Conservation (phyloP, 2,888 invertebrate species). For the Fragum fragum region DNA sequence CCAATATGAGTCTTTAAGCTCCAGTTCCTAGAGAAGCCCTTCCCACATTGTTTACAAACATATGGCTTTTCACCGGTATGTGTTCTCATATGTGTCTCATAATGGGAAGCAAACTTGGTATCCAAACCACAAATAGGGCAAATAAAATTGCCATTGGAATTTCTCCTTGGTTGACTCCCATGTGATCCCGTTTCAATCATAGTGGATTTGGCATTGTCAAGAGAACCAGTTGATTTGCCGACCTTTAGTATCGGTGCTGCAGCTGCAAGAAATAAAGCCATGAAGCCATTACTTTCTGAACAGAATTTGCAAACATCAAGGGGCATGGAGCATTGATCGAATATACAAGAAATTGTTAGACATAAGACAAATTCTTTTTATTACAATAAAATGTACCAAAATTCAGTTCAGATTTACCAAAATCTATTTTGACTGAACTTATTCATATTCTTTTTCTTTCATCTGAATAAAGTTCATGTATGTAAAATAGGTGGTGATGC, state of each 20-base stretch:
- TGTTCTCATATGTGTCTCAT: background rate
- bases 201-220: no score
- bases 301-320: no score
- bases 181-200: no score
- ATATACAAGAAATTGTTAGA: no score
- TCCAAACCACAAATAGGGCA: slow-evolving; percentile 14
- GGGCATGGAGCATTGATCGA: no score
- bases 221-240: background rate
- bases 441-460: no score
- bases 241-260: background rate
- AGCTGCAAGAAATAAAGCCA: background rate
- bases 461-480: no score
- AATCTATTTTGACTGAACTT: no score
- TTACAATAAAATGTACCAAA: no score
- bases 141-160: background rate
- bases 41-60: slow-evolving; percentile 23
- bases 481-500: no score
- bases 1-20: slow-evolving; percentile 18
- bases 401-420: no score
- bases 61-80: slow-evolving; percentile 31
- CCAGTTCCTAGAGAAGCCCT: slow-evolving; percentile 16
- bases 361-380: no score
- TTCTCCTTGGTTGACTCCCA: background rate
- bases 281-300: background rate
- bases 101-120: slow-evolving; percentile 6